Conservation (phyloP, 2,113 vertebrate species). For the Suricata suricatta region DNA sequence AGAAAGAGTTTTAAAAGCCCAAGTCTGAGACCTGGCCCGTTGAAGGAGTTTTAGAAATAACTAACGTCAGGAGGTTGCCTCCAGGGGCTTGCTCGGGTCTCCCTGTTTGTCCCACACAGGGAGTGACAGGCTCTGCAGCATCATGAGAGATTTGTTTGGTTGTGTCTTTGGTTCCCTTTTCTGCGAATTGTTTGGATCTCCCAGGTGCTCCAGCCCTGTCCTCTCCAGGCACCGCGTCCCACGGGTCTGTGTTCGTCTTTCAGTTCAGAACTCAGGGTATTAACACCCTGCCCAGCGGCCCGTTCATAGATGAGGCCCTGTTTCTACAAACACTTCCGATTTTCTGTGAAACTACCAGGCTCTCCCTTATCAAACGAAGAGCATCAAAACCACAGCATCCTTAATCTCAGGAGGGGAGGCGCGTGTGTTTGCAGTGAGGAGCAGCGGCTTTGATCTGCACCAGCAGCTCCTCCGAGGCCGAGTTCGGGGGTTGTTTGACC, state of each 20-base stretch:
- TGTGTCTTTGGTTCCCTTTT: background rate
- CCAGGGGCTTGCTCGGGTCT: background rate
- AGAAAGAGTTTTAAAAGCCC: background rate
- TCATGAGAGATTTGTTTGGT: background rate
- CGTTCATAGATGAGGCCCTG: constrained; percentile 53
- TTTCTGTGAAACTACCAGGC: constrained; percentile 76
- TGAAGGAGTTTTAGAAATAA: background rate
- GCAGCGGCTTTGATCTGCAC: constrained; percentile 66
- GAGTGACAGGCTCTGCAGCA: background rate
- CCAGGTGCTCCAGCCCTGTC: background rate
- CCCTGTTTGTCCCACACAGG: background rate
- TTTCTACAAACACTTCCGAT: constrained; percentile 78
- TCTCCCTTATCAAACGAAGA: constrained; percentile 74
- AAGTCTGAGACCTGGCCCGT: background rate
- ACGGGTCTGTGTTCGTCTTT: background rate
- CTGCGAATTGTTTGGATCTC: background rate
- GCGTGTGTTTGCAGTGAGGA: constrained; percentile 61
- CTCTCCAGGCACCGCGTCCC: constrained; percentile 11
- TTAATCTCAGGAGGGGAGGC: constrained; percentile 63
- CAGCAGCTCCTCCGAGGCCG: constrained; percentile 28
- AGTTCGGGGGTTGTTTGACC: constrained; percentile 30
- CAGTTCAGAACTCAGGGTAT: constrained; percentile 26
- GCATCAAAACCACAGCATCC: constrained; percentile 79
- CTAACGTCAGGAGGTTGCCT: background rate
- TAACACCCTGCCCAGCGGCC: constrained; percentile 27